Evolutionary conservation across 1,140 invertebrate species (phyloP).

Genomic region (honey bee (Apis mellifera)): Amel_HAv3.1 CM009943.2:3507001-3507500

Average conservation of each 20-base stretch:
- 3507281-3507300: constrained; percentile 53
- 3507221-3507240: constrained; percentile 54
- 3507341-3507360: constrained; percentile 25
- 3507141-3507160: constrained; percentile 43
- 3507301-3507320: constrained; percentile 28
- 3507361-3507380: background rate
- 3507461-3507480: background rate
- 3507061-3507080: constrained; percentile 34
- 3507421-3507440: too few relatives aligned
- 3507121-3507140: constrained; percentile 60
- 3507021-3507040: constrained; percentile 54
- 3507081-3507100: constrained; percentile 41
- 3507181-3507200: constrained; percentile 20
- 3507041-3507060: constrained; percentile 56
- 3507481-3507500: background rate
- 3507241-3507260: constrained; percentile 65
- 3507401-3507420: background rate
- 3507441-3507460: too few relatives aligned
- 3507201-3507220: constrained; percentile 13
- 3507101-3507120: constrained; percentile 48
- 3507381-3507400: background rate
- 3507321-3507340: constrained; percentile 10
- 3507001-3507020: constrained; percentile 38
- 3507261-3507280: constrained; percentile 63
- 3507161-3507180: constrained; percentile 64